Evolutionary conservation across 2,888 invertebrate genomes (phyloP).

Genomic region (Rhorus exstirpatorius): DNA sequence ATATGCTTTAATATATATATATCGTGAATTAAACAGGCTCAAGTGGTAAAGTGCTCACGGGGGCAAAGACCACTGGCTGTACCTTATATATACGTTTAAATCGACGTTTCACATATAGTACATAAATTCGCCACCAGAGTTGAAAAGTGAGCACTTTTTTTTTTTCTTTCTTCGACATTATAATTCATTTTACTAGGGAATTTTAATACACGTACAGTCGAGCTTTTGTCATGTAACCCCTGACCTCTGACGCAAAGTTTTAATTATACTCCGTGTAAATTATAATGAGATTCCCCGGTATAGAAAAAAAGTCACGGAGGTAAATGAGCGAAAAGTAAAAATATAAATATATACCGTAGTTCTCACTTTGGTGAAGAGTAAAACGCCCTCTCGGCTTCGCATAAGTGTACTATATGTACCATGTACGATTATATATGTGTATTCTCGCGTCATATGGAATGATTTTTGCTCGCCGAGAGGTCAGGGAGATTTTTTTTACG

Average conservation of each 20-base stretch:
- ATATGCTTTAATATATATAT: background rate
- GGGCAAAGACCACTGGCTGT: conserved; percentile 9
- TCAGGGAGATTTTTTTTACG: too few species aligned
- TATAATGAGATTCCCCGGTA: conserved; percentile 30
- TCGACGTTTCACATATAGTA: too few species aligned
- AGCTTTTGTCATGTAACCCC: conserved; percentile 12
- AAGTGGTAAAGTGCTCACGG: conserved; percentile 13
- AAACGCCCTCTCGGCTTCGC: too few species aligned
- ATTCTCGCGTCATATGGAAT: too few species aligned
- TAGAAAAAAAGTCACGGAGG: background rate
- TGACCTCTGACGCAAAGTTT: conserved; percentile 27
- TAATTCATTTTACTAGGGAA: conserved; percentile 36
- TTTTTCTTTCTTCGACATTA: background rate
- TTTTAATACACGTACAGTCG: conserved; percentile 11
- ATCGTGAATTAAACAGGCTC: conserved; percentile 1
- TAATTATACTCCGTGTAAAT: conserved; percentile 13
- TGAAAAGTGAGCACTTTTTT: conserved; percentile 39
- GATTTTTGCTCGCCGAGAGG: too few species aligned
- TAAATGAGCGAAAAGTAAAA: conserved; percentile 13
- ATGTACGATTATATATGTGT: too few species aligned
- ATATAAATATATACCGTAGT: background rate
- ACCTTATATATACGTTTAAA: background rate
- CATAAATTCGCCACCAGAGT: background rate
- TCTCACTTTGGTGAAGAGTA: background rate
- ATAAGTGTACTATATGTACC: too few species aligned